These are phyloP conservation scores for Poecilobothrus nobilitatus DNA, from an alignment of 2,888 invertebrate genomes.

Conservation along the genomic window DNA sequence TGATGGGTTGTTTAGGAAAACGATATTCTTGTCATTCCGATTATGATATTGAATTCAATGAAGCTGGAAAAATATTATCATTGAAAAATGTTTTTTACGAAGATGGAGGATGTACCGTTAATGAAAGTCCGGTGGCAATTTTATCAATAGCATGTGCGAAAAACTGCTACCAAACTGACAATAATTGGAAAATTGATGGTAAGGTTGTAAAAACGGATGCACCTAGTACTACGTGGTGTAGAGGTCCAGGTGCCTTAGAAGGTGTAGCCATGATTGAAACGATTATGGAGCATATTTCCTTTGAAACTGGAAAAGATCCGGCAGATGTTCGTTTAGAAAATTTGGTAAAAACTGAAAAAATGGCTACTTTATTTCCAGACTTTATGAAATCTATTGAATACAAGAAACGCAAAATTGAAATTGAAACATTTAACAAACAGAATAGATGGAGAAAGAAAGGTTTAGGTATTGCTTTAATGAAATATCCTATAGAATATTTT, in stretches of 20 bases:
- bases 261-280: slow-evolving; percentile 53
- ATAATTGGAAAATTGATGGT: slow-evolving; percentile 58
- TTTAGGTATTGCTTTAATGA: slow-evolving; percentile 58
- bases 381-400: slow-evolving; percentile 49
- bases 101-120: slow-evolving; percentile 48
- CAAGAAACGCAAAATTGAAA: slow-evolving; percentile 47
- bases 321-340: slow-evolving; percentile 51
- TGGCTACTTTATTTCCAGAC: slow-evolving; percentile 47
- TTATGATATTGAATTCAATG: slow-evolving; percentile 58
- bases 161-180: slow-evolving; percentile 57
- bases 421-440: slow-evolving; percentile 53
- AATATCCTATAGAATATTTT: slow-evolving; percentile 50
- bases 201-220: slow-evolving; percentile 58
- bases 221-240: slow-evolving; percentile 59
- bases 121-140: slow-evolving; percentile 46
- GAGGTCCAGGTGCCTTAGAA: slow-evolving; percentile 57
- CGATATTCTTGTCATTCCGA: slow-evolving; percentile 52
- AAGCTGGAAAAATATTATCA: slow-evolving; percentile 58
- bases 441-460: slow-evolving; percentile 79
- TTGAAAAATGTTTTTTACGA: slow-evolving; percentile 50
- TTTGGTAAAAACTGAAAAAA: slow-evolving; percentile 39
- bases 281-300: slow-evolving; percentile 60
- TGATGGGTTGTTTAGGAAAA: slow-evolving; percentile 63
- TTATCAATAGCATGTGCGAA: slow-evolving; percentile 39
- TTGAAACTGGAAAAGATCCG: slow-evolving; percentile 50